A percentile compares a stretch with the other conserved stretches of the same genome.
phyloP scores from a whole-genome alignment of 2,888 invertebrate species.

The Acanthosepion esculentum region DNA sequence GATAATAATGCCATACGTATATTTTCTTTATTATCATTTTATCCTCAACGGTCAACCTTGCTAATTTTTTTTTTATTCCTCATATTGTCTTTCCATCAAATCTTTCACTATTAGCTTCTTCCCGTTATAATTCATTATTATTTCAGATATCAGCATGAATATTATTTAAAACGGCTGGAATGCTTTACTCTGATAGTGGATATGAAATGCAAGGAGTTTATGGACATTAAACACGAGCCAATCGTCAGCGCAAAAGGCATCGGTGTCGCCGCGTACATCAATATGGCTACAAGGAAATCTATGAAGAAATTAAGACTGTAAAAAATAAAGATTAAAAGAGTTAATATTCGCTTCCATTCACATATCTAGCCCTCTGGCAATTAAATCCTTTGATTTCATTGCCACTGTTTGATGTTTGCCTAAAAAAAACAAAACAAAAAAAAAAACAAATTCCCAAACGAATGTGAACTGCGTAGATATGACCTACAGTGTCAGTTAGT shows the following conservation, averaged over 20 bases:
- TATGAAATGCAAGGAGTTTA: background rate
- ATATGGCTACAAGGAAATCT: background rate
- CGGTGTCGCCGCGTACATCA: background rate
- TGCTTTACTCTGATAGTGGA: too few relatives aligned
- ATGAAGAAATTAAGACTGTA: background rate
- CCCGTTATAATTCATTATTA: background rate
- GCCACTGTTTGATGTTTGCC: background rate
- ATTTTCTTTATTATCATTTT: too few relatives aligned
- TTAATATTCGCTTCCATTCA: background rate
- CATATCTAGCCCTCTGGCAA: background rate
- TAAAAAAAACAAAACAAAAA: background rate
- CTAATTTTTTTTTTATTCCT: background rate
- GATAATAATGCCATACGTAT: too few relatives aligned
- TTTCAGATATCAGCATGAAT: background rate
- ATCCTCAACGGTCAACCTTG: too few relatives aligned
- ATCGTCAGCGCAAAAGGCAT: background rate
- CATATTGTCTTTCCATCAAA: background rate
- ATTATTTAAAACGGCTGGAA: background rate
- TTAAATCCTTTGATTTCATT: background rate
- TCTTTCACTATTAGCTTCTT: background rate
- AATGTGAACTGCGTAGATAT: background rate
- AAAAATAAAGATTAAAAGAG: background rate
- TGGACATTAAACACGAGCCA: background rate
- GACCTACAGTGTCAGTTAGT: background rate
- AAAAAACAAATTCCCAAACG: background rate